These are phyloP conservation scores for Rhabdomys dilectus DNA, from an alignment of 2,113 vertebrate genomes.

Conservation along the genomic window DNA sequence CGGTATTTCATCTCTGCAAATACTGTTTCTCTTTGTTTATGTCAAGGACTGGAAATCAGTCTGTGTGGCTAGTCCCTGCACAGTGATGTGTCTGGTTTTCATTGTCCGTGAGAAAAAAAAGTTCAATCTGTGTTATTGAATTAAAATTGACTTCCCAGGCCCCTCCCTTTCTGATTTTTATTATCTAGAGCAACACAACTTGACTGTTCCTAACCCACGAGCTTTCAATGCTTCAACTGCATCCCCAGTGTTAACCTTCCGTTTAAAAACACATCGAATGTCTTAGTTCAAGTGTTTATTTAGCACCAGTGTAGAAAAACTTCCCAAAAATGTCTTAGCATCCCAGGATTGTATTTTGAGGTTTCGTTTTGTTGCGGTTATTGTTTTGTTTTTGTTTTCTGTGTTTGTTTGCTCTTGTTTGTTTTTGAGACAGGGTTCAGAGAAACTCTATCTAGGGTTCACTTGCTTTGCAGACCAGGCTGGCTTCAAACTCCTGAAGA, in stretches of 20 bases:
- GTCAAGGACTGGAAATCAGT: slow-evolving; percentile 26
- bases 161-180: not conserved
- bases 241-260: not conserved
- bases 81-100: slow-evolving; percentile 16
- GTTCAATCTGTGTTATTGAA: slow-evolving; percentile 41
- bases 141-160: not conserved
- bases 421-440: not conserved
- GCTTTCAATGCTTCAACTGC: not conserved
- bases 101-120: not conserved
- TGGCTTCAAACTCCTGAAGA: not conserved
- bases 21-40: slow-evolving; percentile 60
- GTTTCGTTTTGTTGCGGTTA: not conserved
- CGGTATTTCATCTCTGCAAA: slow-evolving; percentile 37
- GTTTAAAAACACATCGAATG: slow-evolving; percentile 4
- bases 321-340: not conserved
- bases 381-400: not conserved
- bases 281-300: not conserved
- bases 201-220: not conserved
- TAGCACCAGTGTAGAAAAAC: not conserved
- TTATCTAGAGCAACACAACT: not conserved
- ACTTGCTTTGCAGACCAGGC: not conserved
- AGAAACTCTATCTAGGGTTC: not conserved
- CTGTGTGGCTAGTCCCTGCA: slow-evolving; percentile 23
- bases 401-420: not conserved
- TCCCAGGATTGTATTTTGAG: not conserved